These are phyloP conservation scores for Hemibagrus wyckioides DNA, from an alignment of 2,113 vertebrate species.

Conservation along the genomic window DNA sequence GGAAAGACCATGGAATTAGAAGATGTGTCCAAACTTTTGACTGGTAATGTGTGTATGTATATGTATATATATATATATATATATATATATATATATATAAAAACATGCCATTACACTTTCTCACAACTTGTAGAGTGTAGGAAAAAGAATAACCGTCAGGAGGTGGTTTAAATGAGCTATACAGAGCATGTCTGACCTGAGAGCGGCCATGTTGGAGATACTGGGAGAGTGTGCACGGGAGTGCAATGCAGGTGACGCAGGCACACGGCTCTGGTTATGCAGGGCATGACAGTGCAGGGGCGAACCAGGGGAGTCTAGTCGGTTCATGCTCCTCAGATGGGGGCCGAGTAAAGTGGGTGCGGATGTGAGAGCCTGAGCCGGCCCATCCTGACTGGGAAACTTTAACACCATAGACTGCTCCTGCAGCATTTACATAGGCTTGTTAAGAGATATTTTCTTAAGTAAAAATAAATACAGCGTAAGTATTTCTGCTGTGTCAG, in stretches of 20 bases:
- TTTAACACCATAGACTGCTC: constrained; percentile 86
- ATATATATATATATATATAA: background rate
- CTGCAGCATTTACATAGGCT: constrained; percentile 62
- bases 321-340: constrained; percentile 85
- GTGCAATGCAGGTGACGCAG: constrained; percentile 83
- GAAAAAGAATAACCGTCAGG: background rate
- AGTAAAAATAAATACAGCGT: background rate
- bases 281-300: constrained; percentile 90
- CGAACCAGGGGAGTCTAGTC: constrained; percentile 85
- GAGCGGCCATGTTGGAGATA: constrained; percentile 92
- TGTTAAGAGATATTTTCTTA: background rate
- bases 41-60: too few species aligned
- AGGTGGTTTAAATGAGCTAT: background rate
- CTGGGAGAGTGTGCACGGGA: constrained; percentile 88
- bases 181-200: constrained; percentile 74
- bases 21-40: too few species aligned
- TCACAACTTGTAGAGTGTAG: background rate
- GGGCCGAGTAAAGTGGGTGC: constrained; percentile 80
- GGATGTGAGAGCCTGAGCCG: constrained; percentile 73
- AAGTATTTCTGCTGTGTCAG: background rate
- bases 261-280: constrained; percentile 83
- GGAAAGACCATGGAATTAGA: too few species aligned
- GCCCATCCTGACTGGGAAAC: constrained; percentile 78
- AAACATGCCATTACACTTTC: background rate
- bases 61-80: background rate